Evolutionary conservation across 1,140 invertebrate species (phyloP).

Genomic region (Proales similis): DNA sequence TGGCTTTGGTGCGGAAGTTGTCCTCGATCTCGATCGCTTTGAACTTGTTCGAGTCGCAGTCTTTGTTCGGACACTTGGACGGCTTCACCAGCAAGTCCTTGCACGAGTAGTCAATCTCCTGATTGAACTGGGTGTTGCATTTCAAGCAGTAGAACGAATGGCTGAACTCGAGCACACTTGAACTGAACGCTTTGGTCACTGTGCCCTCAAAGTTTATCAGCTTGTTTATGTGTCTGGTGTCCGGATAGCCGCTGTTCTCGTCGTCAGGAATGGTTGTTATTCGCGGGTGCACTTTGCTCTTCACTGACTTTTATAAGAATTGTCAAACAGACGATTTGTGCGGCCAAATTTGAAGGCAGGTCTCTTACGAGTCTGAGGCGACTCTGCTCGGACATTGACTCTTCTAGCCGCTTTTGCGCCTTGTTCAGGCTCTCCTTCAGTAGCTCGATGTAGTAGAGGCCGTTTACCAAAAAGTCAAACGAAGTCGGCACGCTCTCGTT

Average conservation of each 20-base stretch:
- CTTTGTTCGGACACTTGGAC: constrained; percentile 12
- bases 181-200: constrained; percentile 12
- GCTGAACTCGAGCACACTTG: constrained; percentile 7
- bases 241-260: constrained; percentile 16
- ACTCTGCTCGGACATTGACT: neutral
- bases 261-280: constrained; percentile 11
- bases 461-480: constrained; percentile 30
- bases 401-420: neutral
- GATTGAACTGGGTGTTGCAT: neutral
- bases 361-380: neutral
- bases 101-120: constrained; percentile 2
- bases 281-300: constrained; percentile 9
- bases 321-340: neutral
- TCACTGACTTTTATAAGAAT: neutral
- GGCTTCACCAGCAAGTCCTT: constrained; percentile 31
- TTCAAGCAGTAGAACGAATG: constrained; percentile 24
- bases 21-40: neutral
- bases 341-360: neutral
- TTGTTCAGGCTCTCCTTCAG: neutral
- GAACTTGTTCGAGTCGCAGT: constrained; percentile 27
- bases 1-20: neutral
- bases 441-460: constrained; percentile 1
- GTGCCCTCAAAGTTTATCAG: constrained; percentile 26
- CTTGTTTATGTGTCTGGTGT: constrained; percentile 18
- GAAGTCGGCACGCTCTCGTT: constrained; percentile 16